These are phyloP conservation scores for Coregonus ussuriensis DNA, from an alignment of 2,797 vertebrate genomes.

Conservation along the genomic window DNA sequence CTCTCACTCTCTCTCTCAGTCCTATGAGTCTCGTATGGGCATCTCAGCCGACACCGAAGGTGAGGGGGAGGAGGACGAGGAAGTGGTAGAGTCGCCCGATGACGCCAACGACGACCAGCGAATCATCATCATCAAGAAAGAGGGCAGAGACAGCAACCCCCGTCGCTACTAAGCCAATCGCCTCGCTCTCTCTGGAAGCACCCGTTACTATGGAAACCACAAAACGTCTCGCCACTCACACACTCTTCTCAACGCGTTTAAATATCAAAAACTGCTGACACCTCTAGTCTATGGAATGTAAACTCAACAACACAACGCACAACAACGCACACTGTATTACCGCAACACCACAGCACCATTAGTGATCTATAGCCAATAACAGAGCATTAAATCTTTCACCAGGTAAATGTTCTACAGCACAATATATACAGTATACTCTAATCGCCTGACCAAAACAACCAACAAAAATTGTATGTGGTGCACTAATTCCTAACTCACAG, in stretches of 20 bases:
- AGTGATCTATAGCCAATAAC: constrained; percentile 69
- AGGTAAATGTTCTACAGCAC: constrained; percentile 78
- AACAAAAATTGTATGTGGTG: constrained; percentile 65
- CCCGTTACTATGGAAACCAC: constrained; percentile 64
- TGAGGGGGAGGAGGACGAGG: constrained; percentile 80
- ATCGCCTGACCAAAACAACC: constrained; percentile 65
- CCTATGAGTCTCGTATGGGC: constrained; percentile 80
- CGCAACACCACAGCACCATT: constrained; percentile 62
- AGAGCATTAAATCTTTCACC: constrained; percentile 62
- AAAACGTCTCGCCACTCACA: constrained; percentile 62
- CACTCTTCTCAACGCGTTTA: constrained; percentile 66
- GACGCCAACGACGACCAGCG: constrained; percentile 81
- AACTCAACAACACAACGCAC: constrained; percentile 74
- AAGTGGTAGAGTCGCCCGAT: constrained; percentile 85
- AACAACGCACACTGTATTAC: constrained; percentile 68
- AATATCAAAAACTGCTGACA: constrained; percentile 74
- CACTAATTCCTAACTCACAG: constrained; percentile 65
- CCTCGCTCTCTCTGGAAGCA: constrained; percentile 43
- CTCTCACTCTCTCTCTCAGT: constrained; percentile 49
- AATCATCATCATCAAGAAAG: constrained; percentile 84
- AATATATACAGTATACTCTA: constrained; percentile 75
- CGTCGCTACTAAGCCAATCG: constrained; percentile 82
- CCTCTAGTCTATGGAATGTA: constrained; percentile 83
- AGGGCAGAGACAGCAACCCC: constrained; percentile 73
- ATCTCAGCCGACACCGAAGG: constrained; percentile 74